These are phyloP conservation scores for Perca flavescens DNA, from an alignment of 2,113 vertebrate genomes.

Conservation along the genomic window DNA sequence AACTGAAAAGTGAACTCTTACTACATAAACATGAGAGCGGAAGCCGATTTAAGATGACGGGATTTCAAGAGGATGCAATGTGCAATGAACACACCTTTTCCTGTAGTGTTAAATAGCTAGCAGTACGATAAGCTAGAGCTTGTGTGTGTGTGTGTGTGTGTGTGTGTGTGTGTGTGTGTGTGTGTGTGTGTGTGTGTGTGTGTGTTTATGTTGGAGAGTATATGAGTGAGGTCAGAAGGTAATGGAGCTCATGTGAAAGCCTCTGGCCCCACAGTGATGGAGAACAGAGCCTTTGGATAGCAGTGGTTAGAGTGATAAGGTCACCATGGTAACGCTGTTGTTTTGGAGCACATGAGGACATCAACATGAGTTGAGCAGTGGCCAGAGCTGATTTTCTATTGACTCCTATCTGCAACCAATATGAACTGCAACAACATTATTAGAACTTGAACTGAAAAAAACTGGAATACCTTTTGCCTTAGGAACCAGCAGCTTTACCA, in stretches of 20 bases:
- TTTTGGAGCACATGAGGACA: constrained; percentile 48
- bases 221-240: constrained; percentile 44
- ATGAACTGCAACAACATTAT: not conserved
- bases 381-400: not conserved
- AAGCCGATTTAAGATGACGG: not conserved
- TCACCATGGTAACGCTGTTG: constrained; percentile 47
- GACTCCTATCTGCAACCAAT: not conserved
- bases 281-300: constrained; percentile 45
- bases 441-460: not conserved
- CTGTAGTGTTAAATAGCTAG: constrained; percentile 8
- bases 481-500: not conserved
- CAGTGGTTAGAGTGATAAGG: constrained; percentile 55
- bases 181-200: not conserved
- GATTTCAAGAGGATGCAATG: not conserved
- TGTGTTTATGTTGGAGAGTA: constrained; percentile 36
- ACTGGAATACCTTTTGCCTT: not conserved
- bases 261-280: constrained; percentile 35
- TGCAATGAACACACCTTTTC: constrained; percentile 31
- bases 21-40: constrained; percentile 24
- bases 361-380: constrained; percentile 24
- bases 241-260: constrained; percentile 32
- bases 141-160: too few species aligned
- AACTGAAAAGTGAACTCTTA: not conserved
- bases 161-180: too few species aligned
- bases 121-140: not conserved